These are phyloP conservation scores for Siphamia tubifer DNA, from an alignment of 2,113 vertebrate species.

Conservation along the genomic window DNA sequence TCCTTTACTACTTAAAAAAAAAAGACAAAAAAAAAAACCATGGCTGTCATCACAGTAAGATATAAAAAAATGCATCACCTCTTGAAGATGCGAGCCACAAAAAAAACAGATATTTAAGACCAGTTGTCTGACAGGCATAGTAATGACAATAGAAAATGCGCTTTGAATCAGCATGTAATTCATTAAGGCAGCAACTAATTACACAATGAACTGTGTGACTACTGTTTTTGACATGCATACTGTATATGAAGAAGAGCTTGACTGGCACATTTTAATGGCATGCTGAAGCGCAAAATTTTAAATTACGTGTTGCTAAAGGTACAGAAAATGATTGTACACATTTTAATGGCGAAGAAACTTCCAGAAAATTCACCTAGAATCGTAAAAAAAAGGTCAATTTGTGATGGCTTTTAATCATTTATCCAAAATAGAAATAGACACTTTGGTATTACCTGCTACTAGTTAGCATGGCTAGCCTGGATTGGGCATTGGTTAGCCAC, in stretches of 20 bases:
- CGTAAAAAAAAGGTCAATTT: no score
- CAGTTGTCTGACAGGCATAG: constrained; percentile 1
- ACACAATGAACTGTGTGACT: constrained; percentile 10
- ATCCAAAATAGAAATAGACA: no score
- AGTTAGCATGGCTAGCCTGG: no score
- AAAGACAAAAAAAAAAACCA: no score
- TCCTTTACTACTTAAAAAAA: not conserved
- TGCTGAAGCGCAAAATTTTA: not conserved
- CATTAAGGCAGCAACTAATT: constrained; percentile 29
- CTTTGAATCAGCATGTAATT: constrained; percentile 20
- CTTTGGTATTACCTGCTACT: no score
- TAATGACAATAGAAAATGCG: constrained; percentile 18
- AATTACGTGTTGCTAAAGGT: not conserved
- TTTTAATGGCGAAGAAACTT: no score
- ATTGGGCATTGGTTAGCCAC: no score
- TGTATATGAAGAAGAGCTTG: not conserved
- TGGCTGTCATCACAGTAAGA: not conserved
- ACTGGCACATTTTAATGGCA: not conserved
- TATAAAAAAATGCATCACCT: constrained; percentile 3
- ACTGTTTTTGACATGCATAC: not conserved
- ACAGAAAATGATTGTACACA: no score
- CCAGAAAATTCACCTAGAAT: no score
- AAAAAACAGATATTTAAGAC: not conserved
- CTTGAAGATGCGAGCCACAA: not conserved
- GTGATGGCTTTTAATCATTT: no score